Percentiles rank a stretch among this genome's conserved stretches.
Evolutionary conservation across 2,888 invertebrate species (phyloP).

Genomic region (Cylindroiulus punctatus): DNA sequence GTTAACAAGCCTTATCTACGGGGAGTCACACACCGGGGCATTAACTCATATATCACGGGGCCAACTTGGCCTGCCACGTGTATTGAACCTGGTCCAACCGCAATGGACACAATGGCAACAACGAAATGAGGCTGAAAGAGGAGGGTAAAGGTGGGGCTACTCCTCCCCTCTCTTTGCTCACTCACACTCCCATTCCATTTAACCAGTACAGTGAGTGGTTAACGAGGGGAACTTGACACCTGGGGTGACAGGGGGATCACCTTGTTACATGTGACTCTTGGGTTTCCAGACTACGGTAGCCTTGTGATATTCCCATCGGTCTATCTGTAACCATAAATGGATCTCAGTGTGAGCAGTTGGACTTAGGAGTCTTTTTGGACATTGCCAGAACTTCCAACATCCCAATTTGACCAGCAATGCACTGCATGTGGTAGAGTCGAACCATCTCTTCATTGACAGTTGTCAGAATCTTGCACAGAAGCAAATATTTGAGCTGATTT

Average conservation of each 20-base stretch:
- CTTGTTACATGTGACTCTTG: neutral
- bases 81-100: constrained; percentile 30
- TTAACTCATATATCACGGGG: constrained; percentile 44
- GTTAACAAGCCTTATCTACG: constrained; percentile 50
- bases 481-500: no score
- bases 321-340: constrained; percentile 37
- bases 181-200: constrained; percentile 50
- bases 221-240: constrained; percentile 41
- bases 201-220: constrained; percentile 43
- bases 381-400: no score
- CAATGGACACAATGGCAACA: constrained; percentile 49
- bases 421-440: no score
- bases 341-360: neutral
- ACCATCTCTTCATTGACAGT: no score
- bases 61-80: constrained; percentile 48
- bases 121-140: constrained; percentile 50
- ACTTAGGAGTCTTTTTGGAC: neutral
- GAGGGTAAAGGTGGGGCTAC: constrained; percentile 46
- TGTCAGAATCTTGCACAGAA: no score
- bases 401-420: no score
- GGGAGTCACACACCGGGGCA: constrained; percentile 49
- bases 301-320: neutral
- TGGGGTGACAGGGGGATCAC: neutral
- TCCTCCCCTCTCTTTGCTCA: constrained; percentile 43
- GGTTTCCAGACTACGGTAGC: neutral